A percentile compares a stretch with the other conserved stretches of the same genome.
Conservation (phyloP, 2,113 vertebrate genomes). For the Calyptommatus sinebrachiatus region DNA sequence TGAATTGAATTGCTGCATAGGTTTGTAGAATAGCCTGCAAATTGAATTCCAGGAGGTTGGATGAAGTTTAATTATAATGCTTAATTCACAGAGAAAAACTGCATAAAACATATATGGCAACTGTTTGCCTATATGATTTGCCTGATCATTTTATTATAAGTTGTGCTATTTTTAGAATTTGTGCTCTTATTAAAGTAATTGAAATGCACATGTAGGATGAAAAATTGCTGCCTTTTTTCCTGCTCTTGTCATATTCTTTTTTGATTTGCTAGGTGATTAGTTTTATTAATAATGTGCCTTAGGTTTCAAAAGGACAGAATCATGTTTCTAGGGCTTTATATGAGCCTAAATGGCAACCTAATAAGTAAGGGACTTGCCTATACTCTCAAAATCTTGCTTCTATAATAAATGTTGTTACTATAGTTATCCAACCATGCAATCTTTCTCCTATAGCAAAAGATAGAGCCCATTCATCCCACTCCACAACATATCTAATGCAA, state of each 20-base stretch:
- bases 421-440: not conserved
- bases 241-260: not conserved
- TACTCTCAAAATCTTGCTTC: not conserved
- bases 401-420: not conserved
- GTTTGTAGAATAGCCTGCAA: not conserved
- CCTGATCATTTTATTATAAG: slow-evolving; percentile 1
- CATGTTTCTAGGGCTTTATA: not conserved
- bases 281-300: not conserved
- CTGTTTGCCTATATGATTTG: slow-evolving; percentile 1
- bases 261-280: not conserved
- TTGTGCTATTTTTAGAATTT: not conserved
- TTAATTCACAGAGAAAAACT: slow-evolving; percentile 9
- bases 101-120: not conserved
- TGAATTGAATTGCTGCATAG: not conserved
- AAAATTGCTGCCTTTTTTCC: not conserved
- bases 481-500: not conserved
- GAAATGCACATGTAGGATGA: not conserved
- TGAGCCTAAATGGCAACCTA: not conserved
- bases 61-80: slow-evolving; percentile 20
- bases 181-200: not conserved
- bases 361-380: not conserved
- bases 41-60: slow-evolving; percentile 10
- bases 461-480: not conserved
- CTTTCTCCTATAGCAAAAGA: not conserved
- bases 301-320: not conserved